Percentiles rank a stretch among this genome's conserved stretches.
Conservation (phyloP, 2,113 vertebrate species). For the Bubo bubo region DNA sequence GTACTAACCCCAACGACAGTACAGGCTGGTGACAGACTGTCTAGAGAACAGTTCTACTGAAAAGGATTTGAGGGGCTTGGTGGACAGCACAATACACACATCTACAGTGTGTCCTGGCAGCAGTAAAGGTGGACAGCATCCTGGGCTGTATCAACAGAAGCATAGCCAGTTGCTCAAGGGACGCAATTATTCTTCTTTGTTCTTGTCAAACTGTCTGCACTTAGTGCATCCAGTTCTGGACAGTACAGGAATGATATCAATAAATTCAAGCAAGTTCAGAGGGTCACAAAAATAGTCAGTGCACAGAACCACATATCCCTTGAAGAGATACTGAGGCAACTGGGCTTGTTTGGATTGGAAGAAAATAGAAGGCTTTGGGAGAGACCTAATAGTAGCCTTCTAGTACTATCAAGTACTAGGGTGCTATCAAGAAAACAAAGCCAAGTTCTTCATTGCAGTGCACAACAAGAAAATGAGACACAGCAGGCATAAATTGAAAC, state of each 20-base stretch:
- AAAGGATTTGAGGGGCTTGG: not conserved
- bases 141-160: not conserved
- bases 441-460: not conserved
- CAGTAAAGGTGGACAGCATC: not conserved
- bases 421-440: not conserved
- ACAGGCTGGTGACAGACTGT: not conserved
- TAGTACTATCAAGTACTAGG: not conserved
- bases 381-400: not conserved
- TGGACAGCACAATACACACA: not conserved
- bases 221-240: not conserved
- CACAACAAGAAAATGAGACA: not conserved
- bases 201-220: not conserved
- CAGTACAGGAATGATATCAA: fast-evolving
- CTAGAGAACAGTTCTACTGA: not conserved
- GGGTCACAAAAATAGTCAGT: not conserved
- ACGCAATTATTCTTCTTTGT: not conserved
- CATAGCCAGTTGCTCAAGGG: not conserved
- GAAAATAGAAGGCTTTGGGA: not conserved
- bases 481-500: not conserved
- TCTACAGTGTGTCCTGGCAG: not conserved
- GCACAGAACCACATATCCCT: not conserved
- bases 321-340: not conserved
- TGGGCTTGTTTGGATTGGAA: not conserved
- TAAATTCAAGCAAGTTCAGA: not conserved
- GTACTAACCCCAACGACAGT: not conserved